Conservation (phyloP, 2,797 vertebrate genomes). For the Sternotherus odoratus region DNA sequence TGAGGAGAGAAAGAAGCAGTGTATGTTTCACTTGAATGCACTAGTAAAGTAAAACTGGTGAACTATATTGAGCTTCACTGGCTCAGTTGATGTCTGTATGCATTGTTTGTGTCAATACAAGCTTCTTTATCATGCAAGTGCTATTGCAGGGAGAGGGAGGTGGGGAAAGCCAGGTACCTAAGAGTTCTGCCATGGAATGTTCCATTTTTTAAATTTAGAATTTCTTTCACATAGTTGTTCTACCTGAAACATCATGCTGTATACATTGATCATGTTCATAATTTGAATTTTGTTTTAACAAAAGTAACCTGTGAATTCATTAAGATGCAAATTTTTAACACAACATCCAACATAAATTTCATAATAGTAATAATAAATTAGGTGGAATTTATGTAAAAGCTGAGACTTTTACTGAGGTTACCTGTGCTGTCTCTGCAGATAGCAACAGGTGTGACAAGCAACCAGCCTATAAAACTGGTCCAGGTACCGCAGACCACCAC, state of each 20-base stretch:
- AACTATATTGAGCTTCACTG: conserved; percentile 12
- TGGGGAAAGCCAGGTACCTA: background rate
- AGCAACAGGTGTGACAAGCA: conserved; percentile 81
- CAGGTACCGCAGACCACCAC: conserved; percentile 78
- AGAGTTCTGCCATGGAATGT: conserved; percentile 51
- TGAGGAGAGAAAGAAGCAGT: conserved; percentile 1
- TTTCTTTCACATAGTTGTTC: conserved; percentile 35
- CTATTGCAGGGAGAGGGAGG: conserved; percentile 9
- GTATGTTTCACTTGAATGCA: conserved; percentile 48
- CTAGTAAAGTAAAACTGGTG: background rate
- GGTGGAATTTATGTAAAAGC: conserved; percentile 71
- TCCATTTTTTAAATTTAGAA: conserved; percentile 40
- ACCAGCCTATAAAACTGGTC: conserved; percentile 80
- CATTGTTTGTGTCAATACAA: conserved; percentile 27
- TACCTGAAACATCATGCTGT: conserved; percentile 49
- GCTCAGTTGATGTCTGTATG: background rate
- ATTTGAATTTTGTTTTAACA: conserved; percentile 31
- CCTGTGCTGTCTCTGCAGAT: conserved; percentile 83
- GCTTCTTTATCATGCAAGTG: conserved; percentile 1
- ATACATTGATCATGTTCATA: conserved; percentile 27
- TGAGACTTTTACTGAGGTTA: conserved; percentile 77
- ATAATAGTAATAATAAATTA: conserved; percentile 46
- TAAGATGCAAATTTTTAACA: conserved; percentile 36
- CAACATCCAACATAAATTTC: conserved; percentile 43
- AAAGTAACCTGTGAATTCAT: conserved; percentile 65